A percentile compares a stretch with the other conserved stretches of the same genome.
phyloP scores from a whole-genome alignment of 2,797 vertebrate species.

The Brachyrhaphis roseni region DNA sequence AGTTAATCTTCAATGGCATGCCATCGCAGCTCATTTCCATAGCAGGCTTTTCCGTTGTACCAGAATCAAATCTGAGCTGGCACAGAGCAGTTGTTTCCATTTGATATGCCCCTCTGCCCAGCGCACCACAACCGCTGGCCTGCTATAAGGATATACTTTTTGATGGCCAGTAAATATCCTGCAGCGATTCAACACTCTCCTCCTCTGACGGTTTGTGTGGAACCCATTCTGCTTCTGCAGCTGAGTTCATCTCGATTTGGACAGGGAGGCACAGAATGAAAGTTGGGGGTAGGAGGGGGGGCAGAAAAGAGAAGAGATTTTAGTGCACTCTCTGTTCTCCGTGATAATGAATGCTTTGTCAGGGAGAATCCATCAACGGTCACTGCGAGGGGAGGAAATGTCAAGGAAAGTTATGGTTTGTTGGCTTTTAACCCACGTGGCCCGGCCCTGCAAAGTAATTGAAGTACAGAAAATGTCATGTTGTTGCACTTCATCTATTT shows the following conservation, averaged over 20 bases:
- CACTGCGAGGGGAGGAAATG: conserved; percentile 89
- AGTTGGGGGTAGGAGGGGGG: conserved; percentile 39
- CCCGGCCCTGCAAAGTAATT: conserved; percentile 90
- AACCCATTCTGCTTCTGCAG: conserved; percentile 69
- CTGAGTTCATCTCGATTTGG: conserved; percentile 81
- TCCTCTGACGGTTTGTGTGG: conserved; percentile 42
- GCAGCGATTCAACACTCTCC: conserved; percentile 53
- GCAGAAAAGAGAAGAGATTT: conserved; percentile 78
- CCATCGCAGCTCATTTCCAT: conserved; percentile 74
- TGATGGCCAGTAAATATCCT: conserved; percentile 70
- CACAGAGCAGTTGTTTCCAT: conserved; percentile 78
- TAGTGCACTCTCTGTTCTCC: conserved; percentile 85
- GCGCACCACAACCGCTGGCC: conserved; percentile 56
- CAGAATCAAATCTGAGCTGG: conserved; percentile 69
- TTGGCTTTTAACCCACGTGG: conserved; percentile 93
- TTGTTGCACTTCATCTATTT: conserved; percentile 90
- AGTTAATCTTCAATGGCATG: conserved; percentile 73
- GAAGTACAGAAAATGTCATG: conserved; percentile 90
- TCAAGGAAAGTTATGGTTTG: conserved; percentile 92
- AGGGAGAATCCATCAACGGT: conserved; percentile 90
- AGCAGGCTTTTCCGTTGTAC: conserved; percentile 63
- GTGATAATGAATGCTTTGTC: conserved; percentile 90
- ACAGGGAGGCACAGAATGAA: conserved; percentile 76
- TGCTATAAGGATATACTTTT: conserved; percentile 68
- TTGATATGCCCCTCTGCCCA: conserved; percentile 72